Evolutionary conservation across 2,888 invertebrate genomes (phyloP), one percentile per base, ranked within the genome.

Genomic region (Cremastobaeus sp.): DNA sequence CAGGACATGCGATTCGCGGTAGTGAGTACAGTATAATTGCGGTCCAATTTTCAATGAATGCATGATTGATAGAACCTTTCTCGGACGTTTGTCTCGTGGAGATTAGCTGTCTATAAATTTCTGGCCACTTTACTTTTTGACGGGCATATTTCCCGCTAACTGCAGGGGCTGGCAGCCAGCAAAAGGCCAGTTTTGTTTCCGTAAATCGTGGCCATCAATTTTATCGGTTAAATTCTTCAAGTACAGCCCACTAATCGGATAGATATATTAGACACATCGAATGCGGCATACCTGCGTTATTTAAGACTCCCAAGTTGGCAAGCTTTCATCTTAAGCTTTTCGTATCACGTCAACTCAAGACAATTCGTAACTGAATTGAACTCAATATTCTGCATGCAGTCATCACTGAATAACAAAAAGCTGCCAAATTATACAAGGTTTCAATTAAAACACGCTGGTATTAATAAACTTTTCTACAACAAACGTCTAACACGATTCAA

Each of bases 201-300:
- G 50, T 68, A 60, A 66, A 32, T 55, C 50, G 35, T 48, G 57
- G 37, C 37, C 66, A 75, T 75, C 60, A 62, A 75, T 75, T 71
- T 70, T 62, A 71, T 75, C 47, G 62, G 57, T 52, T 48, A 66
- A 66, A 75, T 68, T 71, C 66, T 71, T 71, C 43, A 35, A 47
- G 70, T 34, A 48, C 66, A 47, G 52, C 52, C 21, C 39, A 57
- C 74, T 75, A 75, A 75, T 75, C 74, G 74, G 66, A 50, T 57
- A 71, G 71, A 75, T 75, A 75, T 75, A 75, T 75, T 75, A 71
- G 62, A 75, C 47, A 52, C 74, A 62, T 71, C 70, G 62, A 64
- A 71, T 75, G 37, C 41, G 34, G 59, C 71, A 66, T 71, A 66
- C 70, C 62, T 57, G 20, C 64, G 71, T 71, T 75, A 75, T 75